These are phyloP conservation scores for human DNA, from an alignment of 2,113 vertebrate species.

Conservation along the genomic window DNA sequence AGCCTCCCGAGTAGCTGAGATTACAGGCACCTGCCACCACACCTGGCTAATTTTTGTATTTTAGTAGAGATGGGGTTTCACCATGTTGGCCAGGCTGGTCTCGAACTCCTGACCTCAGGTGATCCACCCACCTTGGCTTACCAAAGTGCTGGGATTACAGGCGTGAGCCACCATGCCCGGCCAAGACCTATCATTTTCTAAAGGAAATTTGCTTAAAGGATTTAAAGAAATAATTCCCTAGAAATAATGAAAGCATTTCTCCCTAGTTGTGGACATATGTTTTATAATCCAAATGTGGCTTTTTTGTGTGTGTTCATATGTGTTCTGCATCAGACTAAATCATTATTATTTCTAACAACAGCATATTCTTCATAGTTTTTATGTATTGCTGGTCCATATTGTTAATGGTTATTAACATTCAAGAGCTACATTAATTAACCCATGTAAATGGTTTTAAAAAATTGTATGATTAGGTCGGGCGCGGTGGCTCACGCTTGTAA, in stretches of 20 bases:
- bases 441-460: not conserved
- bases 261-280: not conserved
- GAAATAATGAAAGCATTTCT: conserved; percentile 12
- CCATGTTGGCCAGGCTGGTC: no score
- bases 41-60: no score
- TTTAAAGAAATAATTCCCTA: not conserved
- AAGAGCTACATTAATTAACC: not conserved
- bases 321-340: conserved; percentile 33
- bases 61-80: no score
- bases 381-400: not conserved
- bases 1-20: no score
- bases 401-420: not conserved
- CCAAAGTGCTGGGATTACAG: no score
- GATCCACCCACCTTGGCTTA: no score
- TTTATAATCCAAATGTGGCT: not conserved
- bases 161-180: no score
- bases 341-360: conserved; percentile 13
- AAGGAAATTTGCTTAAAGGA: conserved; percentile 9
- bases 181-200: conserved; percentile 19
- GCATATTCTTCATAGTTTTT: not conserved
- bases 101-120: no score
- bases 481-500: no score
- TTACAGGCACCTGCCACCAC: no score
- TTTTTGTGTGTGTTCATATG: not conserved
- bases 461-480: not conserved